phyloP scores from a whole-genome alignment of 2,113 vertebrate genomes.

The Siniperca knerii region DNA sequence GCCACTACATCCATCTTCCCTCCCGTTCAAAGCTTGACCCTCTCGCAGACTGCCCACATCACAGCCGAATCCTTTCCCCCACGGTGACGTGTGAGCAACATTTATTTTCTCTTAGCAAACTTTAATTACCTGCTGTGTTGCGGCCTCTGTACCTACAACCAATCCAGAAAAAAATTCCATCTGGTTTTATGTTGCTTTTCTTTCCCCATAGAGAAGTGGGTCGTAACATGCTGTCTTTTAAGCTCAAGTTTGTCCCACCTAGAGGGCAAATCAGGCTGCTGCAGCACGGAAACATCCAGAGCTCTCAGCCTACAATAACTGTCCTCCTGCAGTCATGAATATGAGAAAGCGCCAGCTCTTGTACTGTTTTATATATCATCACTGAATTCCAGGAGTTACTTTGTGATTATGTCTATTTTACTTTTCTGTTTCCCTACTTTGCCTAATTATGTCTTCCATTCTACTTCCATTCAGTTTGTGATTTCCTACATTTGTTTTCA shows the following conservation, averaged over 20 bases:
- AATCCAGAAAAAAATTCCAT: neutral
- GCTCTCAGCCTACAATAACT: slow-evolving; percentile 30
- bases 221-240: neutral
- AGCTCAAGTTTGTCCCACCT: slow-evolving; percentile 19
- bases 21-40: slow-evolving; percentile 58
- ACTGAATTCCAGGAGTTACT: slow-evolving; percentile 26
- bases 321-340: slow-evolving; percentile 9
- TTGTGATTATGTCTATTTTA: slow-evolving; percentile 33
- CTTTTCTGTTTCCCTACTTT: neutral
- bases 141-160: neutral
- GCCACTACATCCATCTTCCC: slow-evolving; percentile 54
- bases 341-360: neutral
- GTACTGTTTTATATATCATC: slow-evolving; percentile 26
- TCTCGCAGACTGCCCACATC: slow-evolving; percentile 47
- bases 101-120: slow-evolving; percentile 39
- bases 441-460: neutral
- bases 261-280: slow-evolving; percentile 13
- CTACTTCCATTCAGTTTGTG: neutral
- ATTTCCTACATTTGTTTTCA: neutral
- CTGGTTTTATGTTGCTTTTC: neutral
- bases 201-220: no score
- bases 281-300: slow-evolving; percentile 21
- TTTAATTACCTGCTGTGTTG: slow-evolving; percentile 45
- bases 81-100: slow-evolving; percentile 25
- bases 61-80: slow-evolving; percentile 17